Percentiles rank a stretch among this genome's conserved stretches.
Evolutionary conservation across 2,113 vertebrate species (phyloP).

Genomic region (Balaeniceps rex): DNA sequence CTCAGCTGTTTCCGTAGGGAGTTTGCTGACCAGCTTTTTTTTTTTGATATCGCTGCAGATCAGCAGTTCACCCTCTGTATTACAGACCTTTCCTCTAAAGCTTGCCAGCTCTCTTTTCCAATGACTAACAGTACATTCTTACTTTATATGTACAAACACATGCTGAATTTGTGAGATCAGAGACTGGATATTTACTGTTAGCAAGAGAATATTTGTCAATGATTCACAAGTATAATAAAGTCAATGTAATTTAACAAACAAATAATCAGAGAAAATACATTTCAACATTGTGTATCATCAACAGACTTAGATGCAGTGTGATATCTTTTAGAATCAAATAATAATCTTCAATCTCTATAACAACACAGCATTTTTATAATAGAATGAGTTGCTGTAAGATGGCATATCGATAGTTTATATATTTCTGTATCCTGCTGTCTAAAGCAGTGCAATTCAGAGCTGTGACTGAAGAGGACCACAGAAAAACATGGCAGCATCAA

Average conservation of each 20-base stretch:
- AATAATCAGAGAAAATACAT: background rate
- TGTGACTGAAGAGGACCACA: background rate
- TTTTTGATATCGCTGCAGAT: constrained; percentile 27
- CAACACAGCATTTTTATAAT: background rate
- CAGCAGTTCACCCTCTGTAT: background rate
- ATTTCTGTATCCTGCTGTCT: background rate
- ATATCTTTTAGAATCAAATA: background rate
- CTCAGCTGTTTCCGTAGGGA: constrained; percentile 39
- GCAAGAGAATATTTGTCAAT: background rate
- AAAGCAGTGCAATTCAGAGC: background rate
- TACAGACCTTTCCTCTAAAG: background rate
- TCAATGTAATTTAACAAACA: background rate
- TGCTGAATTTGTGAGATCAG: background rate
- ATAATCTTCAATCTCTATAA: background rate
- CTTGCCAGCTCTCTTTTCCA: background rate
- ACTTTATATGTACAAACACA: background rate
- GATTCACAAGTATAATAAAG: background rate
- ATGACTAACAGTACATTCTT: background rate
- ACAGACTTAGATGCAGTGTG: background rate
- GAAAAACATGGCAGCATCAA: background rate
- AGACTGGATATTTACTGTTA: background rate
- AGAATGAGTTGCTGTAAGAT: background rate
- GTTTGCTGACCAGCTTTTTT: constrained; percentile 19
- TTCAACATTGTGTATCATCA: background rate
- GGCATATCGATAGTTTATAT: background rate